Base-by-base conservation (phyloP, 2,888 invertebrate species). In the Eupithecia tripunctaria region DNA sequence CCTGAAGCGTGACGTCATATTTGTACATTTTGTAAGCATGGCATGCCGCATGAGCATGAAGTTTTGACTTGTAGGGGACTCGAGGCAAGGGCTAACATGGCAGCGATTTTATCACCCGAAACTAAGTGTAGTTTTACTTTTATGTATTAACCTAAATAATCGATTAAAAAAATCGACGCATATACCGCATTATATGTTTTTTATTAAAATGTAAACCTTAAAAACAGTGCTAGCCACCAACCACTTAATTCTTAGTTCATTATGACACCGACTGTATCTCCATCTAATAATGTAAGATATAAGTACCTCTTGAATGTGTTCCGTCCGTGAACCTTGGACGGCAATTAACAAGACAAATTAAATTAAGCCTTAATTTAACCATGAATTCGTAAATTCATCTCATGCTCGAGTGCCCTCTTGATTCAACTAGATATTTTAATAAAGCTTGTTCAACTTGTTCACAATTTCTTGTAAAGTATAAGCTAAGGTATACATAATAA, bases 221-320 rank as follows among this genome's bases (percentile, higher is more conserved):
- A 47, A 51, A 51, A 51, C 51, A 51, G 51, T 21, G 2, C n/a
- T 21, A 56, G 21, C 2, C 25, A 25, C 25, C 25, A 14, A 21
- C 25, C 25, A 0, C 25, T n/a, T 14, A 25, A 14, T 56, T 60
- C 29, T 18, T 14, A 27, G 27, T 60, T 0, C 7, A 21, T 64
- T 21, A 1, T 38, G 21, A 60, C 5, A 21, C 15, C 21, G 63
- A 73, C 47, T 63, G 51, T 67, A 68, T 66, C 12, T 78, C 79
- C 82, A 83, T 81, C 85, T 91, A 89, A 92, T 92, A 91, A 90
- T 87, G 85, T 86, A 87, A 87, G 86, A 88, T 86, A 89, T 83
- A 82, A 89, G 87, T 83, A 86, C 85, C 88, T 85, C 82, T 86
- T 76, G 81, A 82, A 80, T 80, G 73, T 75, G 74, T 73, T 74